Conservation (phyloP, 1,140 invertebrate species). For the Aphis gossypii region DNA sequence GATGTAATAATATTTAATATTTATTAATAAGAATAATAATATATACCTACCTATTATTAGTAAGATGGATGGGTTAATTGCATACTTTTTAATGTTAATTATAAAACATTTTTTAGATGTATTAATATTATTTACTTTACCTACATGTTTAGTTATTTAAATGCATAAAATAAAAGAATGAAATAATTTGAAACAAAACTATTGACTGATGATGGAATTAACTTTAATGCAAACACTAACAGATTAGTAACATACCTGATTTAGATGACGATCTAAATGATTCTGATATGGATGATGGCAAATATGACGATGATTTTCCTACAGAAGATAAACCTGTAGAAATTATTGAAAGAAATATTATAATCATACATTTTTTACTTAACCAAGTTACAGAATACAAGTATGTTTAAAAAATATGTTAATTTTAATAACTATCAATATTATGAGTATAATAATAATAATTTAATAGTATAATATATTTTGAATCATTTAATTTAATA, state of each 20-base stretch:
- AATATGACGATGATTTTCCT: constrained; percentile 58
- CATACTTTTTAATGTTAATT: no score
- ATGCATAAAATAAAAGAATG: background rate
- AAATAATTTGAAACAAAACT: background rate
- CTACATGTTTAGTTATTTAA: no score
- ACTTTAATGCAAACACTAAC: background rate
- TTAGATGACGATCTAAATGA: constrained; percentile 58
- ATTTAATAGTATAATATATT: background rate
- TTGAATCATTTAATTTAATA: background rate
- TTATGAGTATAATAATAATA: background rate
- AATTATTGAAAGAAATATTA: background rate
- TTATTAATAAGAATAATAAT: no score
- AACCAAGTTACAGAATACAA: background rate
- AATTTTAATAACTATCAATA: background rate
- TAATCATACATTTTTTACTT: background rate
- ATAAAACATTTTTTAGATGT: no score
- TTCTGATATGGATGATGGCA: constrained; percentile 58
- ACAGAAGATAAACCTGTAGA: constrained; percentile 58
- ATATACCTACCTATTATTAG: no score
- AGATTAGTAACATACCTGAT: constrained; percentile 48
- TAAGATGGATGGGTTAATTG: no score
- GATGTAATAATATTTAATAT: no score
- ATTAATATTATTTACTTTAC: no score
- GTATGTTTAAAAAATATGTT: background rate
- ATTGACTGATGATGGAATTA: background rate